These are phyloP conservation scores for Dusona sp. DNA, from an alignment of 2,888 invertebrate genomes.

Conservation along the genomic window DNA sequence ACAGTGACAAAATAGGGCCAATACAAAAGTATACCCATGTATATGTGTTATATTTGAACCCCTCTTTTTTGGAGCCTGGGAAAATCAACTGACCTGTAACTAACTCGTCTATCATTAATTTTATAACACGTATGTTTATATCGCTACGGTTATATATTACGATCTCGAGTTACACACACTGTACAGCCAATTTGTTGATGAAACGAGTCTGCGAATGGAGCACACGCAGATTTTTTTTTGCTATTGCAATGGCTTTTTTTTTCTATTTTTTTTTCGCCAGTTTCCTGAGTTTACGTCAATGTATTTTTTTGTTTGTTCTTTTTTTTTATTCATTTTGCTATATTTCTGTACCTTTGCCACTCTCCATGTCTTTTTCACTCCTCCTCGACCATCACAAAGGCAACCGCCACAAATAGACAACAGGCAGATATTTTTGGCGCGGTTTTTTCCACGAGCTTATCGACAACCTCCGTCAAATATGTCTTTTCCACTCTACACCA, in stretches of 20 bases:
- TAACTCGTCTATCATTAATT: slow-evolving; percentile 84
- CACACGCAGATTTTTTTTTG: slow-evolving; percentile 22
- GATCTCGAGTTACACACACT: slow-evolving; percentile 61
- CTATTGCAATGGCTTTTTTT: slow-evolving; percentile 14
- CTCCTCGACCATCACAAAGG: slow-evolving; percentile 61
- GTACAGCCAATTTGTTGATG: slow-evolving; percentile 75
- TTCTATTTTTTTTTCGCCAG: background rate
- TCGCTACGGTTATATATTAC: slow-evolving; percentile 74
- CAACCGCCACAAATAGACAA: slow-evolving; percentile 49
- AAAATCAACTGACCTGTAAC: slow-evolving; percentile 85
- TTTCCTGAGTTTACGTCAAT: background rate
- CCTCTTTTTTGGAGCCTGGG: slow-evolving; percentile 79
- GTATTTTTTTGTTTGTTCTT: slow-evolving; percentile 10
- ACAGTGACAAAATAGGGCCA: slow-evolving; percentile 82
- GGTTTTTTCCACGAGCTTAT: slow-evolving; percentile 62
- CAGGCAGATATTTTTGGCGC: slow-evolving; percentile 27
- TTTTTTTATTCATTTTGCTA: background rate
- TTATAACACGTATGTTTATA: slow-evolving; percentile 82
- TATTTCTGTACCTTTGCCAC: slow-evolving; percentile 42
- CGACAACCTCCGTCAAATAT: slow-evolving; percentile 55
- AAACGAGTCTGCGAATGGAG: slow-evolving; percentile 32
- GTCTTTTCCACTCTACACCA: slow-evolving; percentile 29
- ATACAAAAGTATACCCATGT: slow-evolving; percentile 1
- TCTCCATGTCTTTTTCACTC: slow-evolving; percentile 58
- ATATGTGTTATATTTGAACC: slow-evolving; percentile 58